These are phyloP conservation scores for Spizella passerina DNA, from an alignment of 2,797 vertebrate genomes.

Conservation along the genomic window DNA sequence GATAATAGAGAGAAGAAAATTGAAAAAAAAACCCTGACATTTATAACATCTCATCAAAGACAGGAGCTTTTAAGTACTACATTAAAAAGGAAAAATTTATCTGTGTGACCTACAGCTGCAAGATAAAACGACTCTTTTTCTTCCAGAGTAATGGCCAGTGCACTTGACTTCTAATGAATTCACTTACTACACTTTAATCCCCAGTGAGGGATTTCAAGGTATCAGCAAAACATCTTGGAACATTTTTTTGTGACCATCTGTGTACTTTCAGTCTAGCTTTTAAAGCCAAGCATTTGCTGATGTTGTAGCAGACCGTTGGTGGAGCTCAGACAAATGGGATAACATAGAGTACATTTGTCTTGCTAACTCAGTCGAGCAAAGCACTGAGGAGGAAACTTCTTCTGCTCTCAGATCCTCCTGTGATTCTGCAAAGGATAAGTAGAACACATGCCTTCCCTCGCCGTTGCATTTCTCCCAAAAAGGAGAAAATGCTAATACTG, in stretches of 20 bases:
- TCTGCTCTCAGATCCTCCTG: not conserved
- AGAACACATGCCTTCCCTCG: not conserved
- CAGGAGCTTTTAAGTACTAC: not conserved
- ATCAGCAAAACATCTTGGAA: not conserved
- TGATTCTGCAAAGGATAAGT: not conserved
- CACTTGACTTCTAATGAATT: not conserved
- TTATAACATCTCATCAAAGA: not conserved
- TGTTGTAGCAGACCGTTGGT: not conserved
- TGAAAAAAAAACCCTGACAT: not conserved
- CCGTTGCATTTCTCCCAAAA: not conserved
- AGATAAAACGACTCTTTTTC: not conserved
- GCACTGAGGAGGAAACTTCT: not conserved
- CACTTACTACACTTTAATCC: not conserved
- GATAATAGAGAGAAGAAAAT: not conserved
- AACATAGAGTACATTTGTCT: not conserved
- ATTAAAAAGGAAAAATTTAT: constrained; percentile 34
- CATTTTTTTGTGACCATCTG: not conserved
- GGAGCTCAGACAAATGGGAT: not conserved
- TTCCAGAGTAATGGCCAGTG: not conserved
- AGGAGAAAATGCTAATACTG: not conserved
- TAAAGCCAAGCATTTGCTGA: not conserved
- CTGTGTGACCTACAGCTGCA: not conserved
- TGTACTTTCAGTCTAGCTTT: not conserved
- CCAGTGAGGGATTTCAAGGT: not conserved
- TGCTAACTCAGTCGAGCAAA: not conserved